phyloP scores from a whole-genome alignment of 2,888 invertebrate genomes.

The Nomada lathburiana region DNA sequence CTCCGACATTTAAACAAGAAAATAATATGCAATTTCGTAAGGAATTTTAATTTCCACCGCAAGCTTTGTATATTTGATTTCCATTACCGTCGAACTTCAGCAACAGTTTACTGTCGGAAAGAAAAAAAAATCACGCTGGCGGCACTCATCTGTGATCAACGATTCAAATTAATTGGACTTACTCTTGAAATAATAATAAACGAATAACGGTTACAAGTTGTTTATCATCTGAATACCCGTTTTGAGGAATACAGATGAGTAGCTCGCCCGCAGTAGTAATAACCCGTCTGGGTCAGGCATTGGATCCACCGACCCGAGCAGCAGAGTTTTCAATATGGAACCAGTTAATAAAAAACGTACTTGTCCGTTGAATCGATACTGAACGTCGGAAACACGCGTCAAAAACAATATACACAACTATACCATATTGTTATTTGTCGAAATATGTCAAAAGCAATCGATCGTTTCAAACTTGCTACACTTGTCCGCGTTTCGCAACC shows the following conservation, averaged over 20 bases:
- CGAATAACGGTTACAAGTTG: background rate
- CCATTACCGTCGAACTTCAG: background rate
- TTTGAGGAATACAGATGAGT: background rate
- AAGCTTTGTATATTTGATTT: background rate
- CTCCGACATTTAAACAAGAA: no score
- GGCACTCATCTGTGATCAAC: no score
- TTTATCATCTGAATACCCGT: background rate
- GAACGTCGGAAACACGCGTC: background rate
- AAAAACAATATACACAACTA: no score
- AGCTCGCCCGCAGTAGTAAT: conserved; percentile 14
- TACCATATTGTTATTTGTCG: no score
- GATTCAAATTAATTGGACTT: no score
- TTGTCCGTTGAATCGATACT: background rate
- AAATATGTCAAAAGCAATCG: no score
- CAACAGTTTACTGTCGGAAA: background rate
- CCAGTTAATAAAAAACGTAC: background rate
- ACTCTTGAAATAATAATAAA: background rate
- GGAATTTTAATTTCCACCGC: background rate
- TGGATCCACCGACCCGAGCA: background rate
- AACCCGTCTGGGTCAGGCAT: conserved; percentile 1
- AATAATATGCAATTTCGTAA: background rate
- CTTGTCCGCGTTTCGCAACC: no score
- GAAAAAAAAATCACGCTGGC: no score
- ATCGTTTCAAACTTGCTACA: no score
- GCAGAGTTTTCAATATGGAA: conserved; percentile 1